These are phyloP conservation scores for Picus viridis DNA, from an alignment of 2,797 vertebrate species.

Conservation along the genomic window DNA sequence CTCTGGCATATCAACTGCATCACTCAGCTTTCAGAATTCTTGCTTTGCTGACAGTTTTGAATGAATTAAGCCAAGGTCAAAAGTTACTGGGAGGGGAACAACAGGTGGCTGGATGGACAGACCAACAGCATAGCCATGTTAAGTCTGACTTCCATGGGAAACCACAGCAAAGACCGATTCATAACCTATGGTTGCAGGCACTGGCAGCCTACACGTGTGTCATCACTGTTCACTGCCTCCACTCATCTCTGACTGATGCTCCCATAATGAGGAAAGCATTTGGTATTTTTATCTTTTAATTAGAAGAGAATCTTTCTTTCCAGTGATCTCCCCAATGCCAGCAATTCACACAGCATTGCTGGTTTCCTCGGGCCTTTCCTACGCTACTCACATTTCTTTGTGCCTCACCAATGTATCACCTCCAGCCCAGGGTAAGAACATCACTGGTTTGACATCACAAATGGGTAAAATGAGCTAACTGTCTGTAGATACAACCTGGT, in stretches of 20 bases:
- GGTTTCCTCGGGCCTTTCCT: constrained; percentile 25
- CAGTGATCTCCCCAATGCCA: neutral
- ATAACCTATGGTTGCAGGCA: neutral
- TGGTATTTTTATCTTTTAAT: constrained; percentile 52
- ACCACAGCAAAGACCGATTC: neutral
- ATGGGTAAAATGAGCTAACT: neutral
- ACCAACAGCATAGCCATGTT: neutral
- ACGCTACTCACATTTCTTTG: neutral
- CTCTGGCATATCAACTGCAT: neutral
- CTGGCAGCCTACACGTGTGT: neutral
- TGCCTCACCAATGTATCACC: neutral
- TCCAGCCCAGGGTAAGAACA: neutral
- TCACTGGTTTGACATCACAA: neutral
- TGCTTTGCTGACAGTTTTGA: neutral
- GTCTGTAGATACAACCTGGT: neutral
- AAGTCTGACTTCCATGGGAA: neutral
- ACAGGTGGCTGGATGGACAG: neutral
- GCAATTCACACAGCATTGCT: constrained; percentile 4
- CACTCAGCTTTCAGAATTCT: neutral
- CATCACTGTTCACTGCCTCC: neutral
- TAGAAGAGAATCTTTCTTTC: constrained; percentile 24
- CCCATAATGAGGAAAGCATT: constrained; percentile 11
- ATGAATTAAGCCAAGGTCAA: neutral
- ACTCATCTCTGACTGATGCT: constrained; percentile 2
- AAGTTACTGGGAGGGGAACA: neutral